phyloP scores from a whole-genome alignment of 2,113 vertebrate species.

The Himantopus leucocephalus region DNA sequence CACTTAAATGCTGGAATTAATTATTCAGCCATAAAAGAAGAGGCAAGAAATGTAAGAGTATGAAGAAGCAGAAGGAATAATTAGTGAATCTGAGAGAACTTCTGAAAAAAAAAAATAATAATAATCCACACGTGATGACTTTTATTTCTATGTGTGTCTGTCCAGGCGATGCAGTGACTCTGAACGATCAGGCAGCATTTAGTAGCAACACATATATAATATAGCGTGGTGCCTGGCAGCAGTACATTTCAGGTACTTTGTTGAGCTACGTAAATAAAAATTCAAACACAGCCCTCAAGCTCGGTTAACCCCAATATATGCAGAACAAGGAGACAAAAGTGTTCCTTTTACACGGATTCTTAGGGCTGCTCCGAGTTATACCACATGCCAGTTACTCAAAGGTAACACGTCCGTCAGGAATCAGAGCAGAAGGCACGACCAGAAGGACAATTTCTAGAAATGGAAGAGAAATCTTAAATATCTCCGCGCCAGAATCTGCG shows the following conservation, averaged over 20 bases:
- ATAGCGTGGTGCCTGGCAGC: not conserved
- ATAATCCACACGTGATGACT: fast-evolving
- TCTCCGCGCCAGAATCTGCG: not conserved
- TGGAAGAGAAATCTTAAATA: not conserved
- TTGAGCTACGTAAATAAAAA: not conserved
- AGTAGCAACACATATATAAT: not conserved
- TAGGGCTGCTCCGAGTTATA: not conserved
- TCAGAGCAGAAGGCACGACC: not conserved
- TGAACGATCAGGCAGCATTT: not conserved
- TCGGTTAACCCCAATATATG: not conserved
- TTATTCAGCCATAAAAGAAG: not conserved
- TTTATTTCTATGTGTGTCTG: not conserved
- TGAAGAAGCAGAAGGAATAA: not conserved
- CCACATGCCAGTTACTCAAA: not conserved
- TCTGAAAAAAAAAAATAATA: not conserved
- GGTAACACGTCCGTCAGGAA: not conserved
- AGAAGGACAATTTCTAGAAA: not conserved
- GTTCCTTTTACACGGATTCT: not conserved
- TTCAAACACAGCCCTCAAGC: not conserved
- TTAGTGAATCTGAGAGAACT: not conserved
- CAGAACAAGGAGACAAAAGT: not conserved
- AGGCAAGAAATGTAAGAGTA: not conserved
- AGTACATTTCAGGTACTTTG: not conserved
- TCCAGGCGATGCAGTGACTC: not conserved
- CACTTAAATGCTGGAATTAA: not conserved